phyloP scores from a whole-genome alignment of 2,888 invertebrate species.

The Augochlorella aurata region DNA sequence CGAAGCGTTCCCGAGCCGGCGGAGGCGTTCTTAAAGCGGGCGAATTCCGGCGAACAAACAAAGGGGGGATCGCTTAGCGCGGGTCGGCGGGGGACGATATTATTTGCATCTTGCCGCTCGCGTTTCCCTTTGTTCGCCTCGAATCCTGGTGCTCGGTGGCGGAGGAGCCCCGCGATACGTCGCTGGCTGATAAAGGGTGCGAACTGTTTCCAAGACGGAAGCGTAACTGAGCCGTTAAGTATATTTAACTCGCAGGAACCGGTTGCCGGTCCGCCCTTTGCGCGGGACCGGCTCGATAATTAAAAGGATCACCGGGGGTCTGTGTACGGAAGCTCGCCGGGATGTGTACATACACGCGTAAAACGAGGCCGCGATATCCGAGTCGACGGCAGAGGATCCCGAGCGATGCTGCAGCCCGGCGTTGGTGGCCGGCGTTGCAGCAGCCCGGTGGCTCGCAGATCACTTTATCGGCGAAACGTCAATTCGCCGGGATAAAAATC shows the following conservation, averaged over 20 bases:
- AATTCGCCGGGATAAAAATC: constrained; percentile 45
- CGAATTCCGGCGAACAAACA: constrained; percentile 21
- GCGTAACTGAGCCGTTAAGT: constrained; percentile 35
- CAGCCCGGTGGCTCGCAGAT: constrained; percentile 13
- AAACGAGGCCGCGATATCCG: constrained; percentile 25
- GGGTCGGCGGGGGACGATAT: constrained; percentile 22
- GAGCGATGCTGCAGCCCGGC: background rate
- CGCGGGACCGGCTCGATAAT: constrained; percentile 43
- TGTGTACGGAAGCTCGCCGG: background rate
- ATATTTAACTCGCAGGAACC: constrained; percentile 32
- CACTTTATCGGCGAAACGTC: constrained; percentile 49
- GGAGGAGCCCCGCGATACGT: constrained; percentile 33
- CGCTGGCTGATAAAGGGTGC: constrained; percentile 35
- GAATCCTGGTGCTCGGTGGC: background rate
- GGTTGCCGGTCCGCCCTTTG: background rate
- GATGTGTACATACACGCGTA: constrained; percentile 1
- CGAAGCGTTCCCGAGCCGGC: no score
- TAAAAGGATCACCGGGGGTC: constrained; percentile 48
- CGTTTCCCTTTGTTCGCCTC: constrained; percentile 28
- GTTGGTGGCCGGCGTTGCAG: background rate
- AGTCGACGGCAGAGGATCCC: constrained; percentile 9
- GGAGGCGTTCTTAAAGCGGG: constrained; percentile 31
- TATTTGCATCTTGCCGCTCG: constrained; percentile 36
- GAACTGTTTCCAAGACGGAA: constrained; percentile 23
- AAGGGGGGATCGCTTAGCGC: background rate